Base-by-base conservation (phyloP, 2,797 vertebrate species). In the Meriones psammophilus region DNA sequence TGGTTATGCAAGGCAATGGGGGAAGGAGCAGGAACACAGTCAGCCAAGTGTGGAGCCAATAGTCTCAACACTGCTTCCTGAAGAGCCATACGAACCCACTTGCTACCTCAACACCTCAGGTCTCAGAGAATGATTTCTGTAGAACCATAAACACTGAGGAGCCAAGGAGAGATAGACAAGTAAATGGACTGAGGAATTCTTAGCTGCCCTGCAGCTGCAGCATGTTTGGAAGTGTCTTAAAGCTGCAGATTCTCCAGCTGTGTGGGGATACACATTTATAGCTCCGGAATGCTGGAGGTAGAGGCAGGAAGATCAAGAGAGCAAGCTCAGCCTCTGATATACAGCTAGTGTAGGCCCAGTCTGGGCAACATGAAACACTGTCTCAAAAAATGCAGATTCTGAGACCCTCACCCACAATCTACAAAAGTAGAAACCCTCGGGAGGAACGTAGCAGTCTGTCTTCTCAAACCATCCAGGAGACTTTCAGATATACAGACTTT, bases 31-130 rank as follows among this genome's bases (percentile, higher is more conserved):
- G 18, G 60, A 56, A 22, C 8, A 7, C 58, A 8, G 7, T 20
- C 18, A 26, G 54, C 17, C 39, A 92, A 26, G 14, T 30, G 62
- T 17, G 33, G 33, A 86, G 12, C 30, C 12, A 26, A 74, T 30
- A 36, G 22, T 24, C 73, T 3, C 6, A 8, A 24, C 33, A 12
- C 2, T 62, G 2, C 14, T 14, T 6, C 0, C 60, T 28, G 2
- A 50, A 8, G 17, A 12, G 26, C 4, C 3, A 2, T 42, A 46
- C 12, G 56, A n/a, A 71, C 13, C 14, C n/a, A 15, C 3, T 0
- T 18, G 46, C 18, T 36, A 76, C 58, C 17, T n/a, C 22, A 68
- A 5, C 26, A 64, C 69, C n/a, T n/a, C 10, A 3, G 1, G 2
- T 5, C 81, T 13, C 15, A 7, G 73, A 79, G 74, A 71, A 39